Evolutionary conservation across 2,797 vertebrate species (phyloP).

Genomic region (Calcarius lapponicus): DNA sequence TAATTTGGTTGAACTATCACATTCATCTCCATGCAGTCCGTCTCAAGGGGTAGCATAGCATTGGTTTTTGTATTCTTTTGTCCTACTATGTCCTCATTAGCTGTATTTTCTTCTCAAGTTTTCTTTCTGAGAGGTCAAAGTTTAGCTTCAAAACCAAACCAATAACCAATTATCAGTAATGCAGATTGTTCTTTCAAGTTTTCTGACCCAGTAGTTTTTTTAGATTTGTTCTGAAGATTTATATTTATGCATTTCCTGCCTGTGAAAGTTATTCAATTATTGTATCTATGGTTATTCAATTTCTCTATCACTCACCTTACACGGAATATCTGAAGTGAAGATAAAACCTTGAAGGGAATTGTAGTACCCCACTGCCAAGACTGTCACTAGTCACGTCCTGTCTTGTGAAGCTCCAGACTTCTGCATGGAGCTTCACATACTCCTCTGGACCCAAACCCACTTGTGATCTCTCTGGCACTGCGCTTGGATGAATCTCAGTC

Average conservation of each 20-base stretch:
- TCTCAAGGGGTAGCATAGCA: neutral
- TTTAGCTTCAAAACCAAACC: neutral
- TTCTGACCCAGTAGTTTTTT: neutral
- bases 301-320: neutral
- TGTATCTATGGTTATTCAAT: neutral
- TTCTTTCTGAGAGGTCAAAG: neutral
- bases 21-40: neutral
- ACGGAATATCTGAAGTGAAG: neutral
- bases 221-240: neutral
- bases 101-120: neutral
- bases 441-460: fast-evolving
- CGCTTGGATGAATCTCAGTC: neutral
- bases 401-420: neutral
- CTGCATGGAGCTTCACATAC: neutral
- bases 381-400: neutral
- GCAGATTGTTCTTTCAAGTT: neutral
- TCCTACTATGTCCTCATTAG: neutral
- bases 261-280: neutral
- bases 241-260: neutral
- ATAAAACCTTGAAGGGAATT: neutral
- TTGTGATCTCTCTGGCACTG: neutral
- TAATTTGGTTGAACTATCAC: neutral
- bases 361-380: neutral
- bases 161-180: neutral
- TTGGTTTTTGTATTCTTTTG: neutral